Base-by-base conservation (phyloP, 2,888 invertebrate species). In the Mythimna ferrago region DNA sequence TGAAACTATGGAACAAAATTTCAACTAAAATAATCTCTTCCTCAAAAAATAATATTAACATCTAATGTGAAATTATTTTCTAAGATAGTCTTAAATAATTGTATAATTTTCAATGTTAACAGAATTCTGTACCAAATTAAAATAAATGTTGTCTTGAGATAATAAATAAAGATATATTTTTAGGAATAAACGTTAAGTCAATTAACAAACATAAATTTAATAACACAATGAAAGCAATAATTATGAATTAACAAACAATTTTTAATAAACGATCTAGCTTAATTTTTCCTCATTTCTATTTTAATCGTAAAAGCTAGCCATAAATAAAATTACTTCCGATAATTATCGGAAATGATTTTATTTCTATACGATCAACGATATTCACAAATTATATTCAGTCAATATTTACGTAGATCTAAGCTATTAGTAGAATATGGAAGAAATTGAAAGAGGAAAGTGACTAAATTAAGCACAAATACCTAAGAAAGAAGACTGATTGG, bases 401-500 rank as follows among this genome's bases (percentile, higher is more conserved):
- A 78, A 60, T 81, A 67, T 83, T 81, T 65, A 85, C 80, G 71
- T 81, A 81, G 41, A 57, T 65, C 66, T 84, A 77, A 73, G 57
- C 61, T 79, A 73, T 62, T 64, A 61, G 64, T 76, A 66, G 60
- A 68, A 70, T 73, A 60, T 35, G 10, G 65, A 71, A 66, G 35
- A 66, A 60, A 68, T 67, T 16, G 65, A 74, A 64, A 62, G 51
- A 62, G 41, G 3, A 63, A 61, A 72, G 56, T 58, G 58, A 71
- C 64, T 74, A 75, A 82, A 80, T 68, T 69, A 78, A 74, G 65
- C 66, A 82, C 54, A 70, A 72, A 75, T 51, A 77, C 54, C 48
- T 76, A 85, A 81, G 76, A 79, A 79, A 83, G 78, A 87, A 85
- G 81, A 81, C 75, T 72, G 67, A 72, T 71, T 81, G 87, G 87